phyloP scores from a whole-genome alignment of 2,888 invertebrate species.

The Monoplex corrugatus region DNA sequence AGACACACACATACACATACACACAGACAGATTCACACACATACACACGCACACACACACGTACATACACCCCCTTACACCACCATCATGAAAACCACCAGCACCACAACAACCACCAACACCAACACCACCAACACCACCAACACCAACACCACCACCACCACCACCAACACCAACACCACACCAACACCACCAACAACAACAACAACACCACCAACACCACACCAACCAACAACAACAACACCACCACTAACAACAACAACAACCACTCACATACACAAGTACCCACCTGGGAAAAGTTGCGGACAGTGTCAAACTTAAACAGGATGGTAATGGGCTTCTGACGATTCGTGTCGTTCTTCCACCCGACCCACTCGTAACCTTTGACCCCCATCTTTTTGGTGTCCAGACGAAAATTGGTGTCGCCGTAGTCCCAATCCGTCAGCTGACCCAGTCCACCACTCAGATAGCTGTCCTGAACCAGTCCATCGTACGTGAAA shows the following conservation, averaged over 20 bases:
- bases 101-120: too few species aligned
- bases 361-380: conserved; percentile 96
- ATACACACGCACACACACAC: too few species aligned
- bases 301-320: conserved; percentile 93
- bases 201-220: too few species aligned
- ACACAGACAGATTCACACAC: too few species aligned
- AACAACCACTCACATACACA: background rate
- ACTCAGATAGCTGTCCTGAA: conserved; percentile 82
- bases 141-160: too few species aligned
- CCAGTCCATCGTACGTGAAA: conserved; percentile 90
- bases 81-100: too few species aligned
- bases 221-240: too few species aligned
- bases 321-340: conserved; percentile 89
- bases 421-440: conserved; percentile 90
- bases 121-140: too few species aligned
- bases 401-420: conserved; percentile 87
- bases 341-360: conserved; percentile 84
- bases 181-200: background rate
- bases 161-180: too few species aligned
- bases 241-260: too few species aligned
- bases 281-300: conserved; percentile 88
- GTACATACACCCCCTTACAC: too few species aligned
- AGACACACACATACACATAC: too few species aligned
- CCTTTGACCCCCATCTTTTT: conserved; percentile 86
- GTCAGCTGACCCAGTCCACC: conserved; percentile 92